These are phyloP conservation scores for Mythimna loreyi DNA, from an alignment of 2,888 invertebrate species.

Conservation along the genomic window DNA sequence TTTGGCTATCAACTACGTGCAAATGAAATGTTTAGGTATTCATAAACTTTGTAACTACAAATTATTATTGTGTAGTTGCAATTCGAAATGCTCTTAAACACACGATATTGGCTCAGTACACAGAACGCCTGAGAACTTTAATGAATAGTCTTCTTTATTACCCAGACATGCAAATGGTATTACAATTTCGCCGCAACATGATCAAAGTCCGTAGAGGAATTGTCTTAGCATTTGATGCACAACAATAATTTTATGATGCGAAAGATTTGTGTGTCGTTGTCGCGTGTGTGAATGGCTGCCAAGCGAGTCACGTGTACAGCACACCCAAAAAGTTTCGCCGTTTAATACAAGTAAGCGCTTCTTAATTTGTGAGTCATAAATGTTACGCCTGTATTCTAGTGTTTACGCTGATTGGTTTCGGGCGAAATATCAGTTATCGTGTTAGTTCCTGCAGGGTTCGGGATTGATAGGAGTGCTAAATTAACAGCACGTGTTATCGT, in stretches of 20 bases:
- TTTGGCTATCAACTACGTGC: constrained; percentile 11
- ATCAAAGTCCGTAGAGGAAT: constrained; percentile 18
- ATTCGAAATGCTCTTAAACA: constrained; percentile 9
- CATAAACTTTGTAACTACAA: constrained; percentile 24
- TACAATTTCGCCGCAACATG: constrained; percentile 27
- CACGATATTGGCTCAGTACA: constrained; percentile 35
- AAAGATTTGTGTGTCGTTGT: constrained; percentile 18
- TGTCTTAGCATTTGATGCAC: constrained; percentile 29
- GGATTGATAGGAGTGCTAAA: constrained; percentile 42
- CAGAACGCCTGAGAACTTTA: constrained; percentile 19
- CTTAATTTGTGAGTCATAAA: constrained; percentile 45
- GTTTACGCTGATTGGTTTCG: constrained; percentile 32
- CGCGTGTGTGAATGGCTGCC: constrained; percentile 29
- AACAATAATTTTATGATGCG: constrained; percentile 22
- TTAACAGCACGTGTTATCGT: constrained; percentile 33
- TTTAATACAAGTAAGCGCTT: constrained; percentile 29
- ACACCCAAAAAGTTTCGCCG: constrained; percentile 26
- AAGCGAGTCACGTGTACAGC: constrained; percentile 29
- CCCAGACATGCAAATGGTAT: constrained; percentile 40
- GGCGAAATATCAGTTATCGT: constrained; percentile 26
- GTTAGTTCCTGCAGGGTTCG: constrained; percentile 37
- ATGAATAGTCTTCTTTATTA: constrained; percentile 36
- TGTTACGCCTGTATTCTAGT: constrained; percentile 25
- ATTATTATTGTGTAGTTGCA: constrained; percentile 22
- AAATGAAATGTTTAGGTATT: constrained; percentile 18